A percentile compares a stretch with the other conserved stretches of the same genome.
Evolutionary conservation across 1,140 invertebrate genomes (phyloP).

Genomic region (Lysiphlebus fabarum): DNA sequence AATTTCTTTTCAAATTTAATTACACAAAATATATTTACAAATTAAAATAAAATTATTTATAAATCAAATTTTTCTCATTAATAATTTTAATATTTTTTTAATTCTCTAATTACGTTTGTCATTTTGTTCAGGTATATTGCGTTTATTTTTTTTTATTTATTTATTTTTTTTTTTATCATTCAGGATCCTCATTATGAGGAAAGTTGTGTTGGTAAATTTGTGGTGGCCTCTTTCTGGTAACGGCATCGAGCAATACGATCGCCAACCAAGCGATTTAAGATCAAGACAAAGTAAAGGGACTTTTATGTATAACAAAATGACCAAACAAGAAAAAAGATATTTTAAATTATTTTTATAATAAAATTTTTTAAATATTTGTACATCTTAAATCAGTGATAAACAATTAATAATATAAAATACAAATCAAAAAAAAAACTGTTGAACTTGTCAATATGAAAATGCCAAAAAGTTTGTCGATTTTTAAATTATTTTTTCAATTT

Average conservation of each 20-base stretch:
- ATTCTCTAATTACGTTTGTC: slow-evolving; percentile 51
- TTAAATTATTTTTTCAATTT: not conserved
- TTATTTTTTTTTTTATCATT: not conserved
- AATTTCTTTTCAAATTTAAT: no score
- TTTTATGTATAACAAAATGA: slow-evolving; percentile 1
- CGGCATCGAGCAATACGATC: slow-evolving; percentile 37
- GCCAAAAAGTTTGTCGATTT: not conserved
- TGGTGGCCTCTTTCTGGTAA: slow-evolving; percentile 51
- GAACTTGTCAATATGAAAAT: no score
- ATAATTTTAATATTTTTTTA: no score
- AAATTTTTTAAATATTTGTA: not conserved
- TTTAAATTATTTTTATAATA: not conserved
- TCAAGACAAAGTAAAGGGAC: slow-evolving; percentile 13
- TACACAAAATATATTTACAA: no score
- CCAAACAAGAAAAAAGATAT: slow-evolving; percentile 4
- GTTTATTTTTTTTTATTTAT: not conserved
- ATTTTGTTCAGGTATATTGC: slow-evolving; percentile 38
- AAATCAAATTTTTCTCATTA: no score
- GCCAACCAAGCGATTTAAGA: slow-evolving; percentile 35
- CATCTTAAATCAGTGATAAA: no score
- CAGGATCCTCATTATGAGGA: slow-evolving; percentile 49
- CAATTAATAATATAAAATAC: no score
- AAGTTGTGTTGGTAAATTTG: slow-evolving; percentile 40
- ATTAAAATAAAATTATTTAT: no score
- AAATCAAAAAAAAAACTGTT: no score